Evolutionary conservation across 2,797 vertebrate genomes (phyloP), one percentile per base, ranked within the genome.

Genomic region (Psittacula echo): DNA sequence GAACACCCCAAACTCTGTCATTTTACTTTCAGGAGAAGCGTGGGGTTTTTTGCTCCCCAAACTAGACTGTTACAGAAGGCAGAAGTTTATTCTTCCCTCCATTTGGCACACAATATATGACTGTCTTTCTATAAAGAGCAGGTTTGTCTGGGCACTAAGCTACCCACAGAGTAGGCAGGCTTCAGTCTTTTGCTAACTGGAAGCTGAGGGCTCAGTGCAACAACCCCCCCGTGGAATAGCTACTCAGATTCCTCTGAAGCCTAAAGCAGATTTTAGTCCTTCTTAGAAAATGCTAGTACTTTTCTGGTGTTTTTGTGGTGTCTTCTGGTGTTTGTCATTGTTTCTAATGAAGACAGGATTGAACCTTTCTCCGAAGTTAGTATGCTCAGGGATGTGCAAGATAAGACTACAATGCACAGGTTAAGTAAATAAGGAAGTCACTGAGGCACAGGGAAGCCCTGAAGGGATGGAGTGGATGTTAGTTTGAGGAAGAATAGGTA

Each of bases 21-120:
- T 61, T 90, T 90, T 78, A 47, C 9, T 84, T 93, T 51, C 54
- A 30, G 39, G 30, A 56, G 44, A 88, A 76, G 15, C 1, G 0
- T 53, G 34, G 10, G 14, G 8, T 0, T 20, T 73, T 77, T 64
- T 39, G 18, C n/a, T 60, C 29, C 30, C 23, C 14, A 10, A 50
- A 54, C 11, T 13, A 45, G 29, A 32, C 53, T 65, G 11, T 32
- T 66, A 54, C 54, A 89, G 45, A 68, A 70, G 16, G 20, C 27
- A 79, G 39, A 30, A 80, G 4, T 67, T 92, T 72, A 11, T 64
- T 27, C 20, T 90, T 89, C 32, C 42, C 30, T 44, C 44, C 0
- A 0, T 83, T 74, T 30, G 37, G 29, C 45, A 65, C 29, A 37
- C 17, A 11, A 1, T 5, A 3, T 19, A 9, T 3, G 3, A 27